Base-by-base conservation (phyloP, 2,113 vertebrate species). In the Rhizomys pruinosus region DNA sequence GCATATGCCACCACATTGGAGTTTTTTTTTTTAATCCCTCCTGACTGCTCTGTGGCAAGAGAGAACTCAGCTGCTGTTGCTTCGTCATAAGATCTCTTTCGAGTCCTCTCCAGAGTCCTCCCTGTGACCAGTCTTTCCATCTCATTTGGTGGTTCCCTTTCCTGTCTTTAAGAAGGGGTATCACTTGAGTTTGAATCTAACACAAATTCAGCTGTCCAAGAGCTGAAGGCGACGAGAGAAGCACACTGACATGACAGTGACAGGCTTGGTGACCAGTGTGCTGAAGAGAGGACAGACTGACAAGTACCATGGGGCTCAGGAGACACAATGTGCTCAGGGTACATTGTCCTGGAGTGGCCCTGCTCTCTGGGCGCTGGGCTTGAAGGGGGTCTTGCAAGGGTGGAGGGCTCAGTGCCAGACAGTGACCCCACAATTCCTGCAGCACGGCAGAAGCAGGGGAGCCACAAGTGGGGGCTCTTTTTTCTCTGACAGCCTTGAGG, bases 401-500 rank as follows among this genome's bases (percentile, higher is more conserved):
- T 37, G 47, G n/a, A 73, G 77, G 52, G 32, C 74, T 11, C 68
- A 69, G 32, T n/a, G 47, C 57, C 20, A 90, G 55, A 71, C 5
- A 74, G 74, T 22, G 23, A 5, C 42, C 0, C 37, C 10, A 32
- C 23, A 89, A 59, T 37, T 52, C 72, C 25, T 37, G 55, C 29
- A 52, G 52, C 22, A 81, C 22, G 74, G 73, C 27, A 22, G 37
- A 34, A 32, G 78, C 19, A 47, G 27, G 5, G 42, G 77, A 78
- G 66, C 64, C 64, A 59, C 27, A 72, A 3, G 42, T 47, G 52
- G 64, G 59, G 37, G 37, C 25, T 76, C 23, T 82, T 34, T 64
- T 71, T 92, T 93, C 74, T 92, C 66, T 44, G 61, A 25, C 25
- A 92, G 89, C 73, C 68, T 68, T 12, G 34, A 68, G 37, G 47